Base-by-base conservation (phyloP, 2,113 vertebrate genomes). In the Pseudopodoces humilis region DNA sequence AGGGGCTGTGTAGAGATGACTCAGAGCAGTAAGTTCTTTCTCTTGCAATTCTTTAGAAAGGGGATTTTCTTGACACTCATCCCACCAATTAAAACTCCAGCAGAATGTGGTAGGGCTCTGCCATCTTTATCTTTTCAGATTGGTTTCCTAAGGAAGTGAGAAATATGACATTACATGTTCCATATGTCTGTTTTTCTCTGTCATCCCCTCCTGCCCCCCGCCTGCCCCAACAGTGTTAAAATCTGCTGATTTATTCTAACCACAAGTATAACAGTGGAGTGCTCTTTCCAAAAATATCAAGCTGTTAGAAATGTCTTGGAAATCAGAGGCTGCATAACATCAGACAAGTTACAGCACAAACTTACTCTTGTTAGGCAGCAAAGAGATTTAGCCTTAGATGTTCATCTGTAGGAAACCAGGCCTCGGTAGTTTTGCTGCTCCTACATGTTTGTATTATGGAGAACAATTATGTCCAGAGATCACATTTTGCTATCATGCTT, bases 161-260 rank as follows among this genome's bases (percentile, higher is more conserved):
- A 50, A 86, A 80, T 84, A 58, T 62, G 83, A 53, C 39, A 43
- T 88, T 83, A 80, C 88, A 80, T 59, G 95, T 71, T 90, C 68
- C 75, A 30, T 85, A 33, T 55, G 75, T 39, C 79, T 93, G 37
- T 43, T 82, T 76, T 58, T 82, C 65, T 41, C 85, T 80, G 65
- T 77, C 87, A 74, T 58, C 28, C 46, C 62, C 41, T 43, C 47
- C 31, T 0, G 0, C 24, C 12, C 55, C 58, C 31, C 1, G 4
- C 56, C 79, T 70, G 25, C 59, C 84, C 43, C 39, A 81, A 58
- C 22, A 53, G 49, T 72, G 79, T 85, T 91, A 90, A 95, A 93
- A 80, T 92, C 85, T 96, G 78, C 85, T 94, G 96, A 94, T 92
- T 88, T 95, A 94, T 96, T 95, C 92, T 85, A 96, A 94, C 85